These are phyloP conservation scores for Gryllus bimaculatus DNA, from an alignment of 1,140 invertebrate species.

Conservation along the genomic window DNA sequence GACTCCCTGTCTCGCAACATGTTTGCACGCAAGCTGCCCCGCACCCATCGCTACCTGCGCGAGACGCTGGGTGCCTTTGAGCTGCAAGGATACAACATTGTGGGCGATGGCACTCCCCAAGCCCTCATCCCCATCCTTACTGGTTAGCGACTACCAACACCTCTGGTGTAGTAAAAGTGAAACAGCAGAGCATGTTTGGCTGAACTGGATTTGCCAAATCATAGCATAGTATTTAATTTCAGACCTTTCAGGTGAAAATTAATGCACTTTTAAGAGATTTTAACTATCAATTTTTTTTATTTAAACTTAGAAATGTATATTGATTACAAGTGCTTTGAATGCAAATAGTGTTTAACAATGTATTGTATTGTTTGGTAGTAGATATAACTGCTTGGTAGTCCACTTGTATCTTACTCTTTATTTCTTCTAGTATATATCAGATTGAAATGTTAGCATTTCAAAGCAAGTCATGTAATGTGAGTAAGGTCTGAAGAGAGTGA, in stretches of 20 bases:
- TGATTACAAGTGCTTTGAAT: background rate
- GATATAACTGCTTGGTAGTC: background rate
- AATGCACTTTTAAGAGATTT: background rate
- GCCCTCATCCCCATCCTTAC: slow-evolving; percentile 86
- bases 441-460: background rate
- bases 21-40: slow-evolving; percentile 76
- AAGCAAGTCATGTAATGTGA: background rate
- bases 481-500: too few relatives aligned
- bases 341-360: background rate
- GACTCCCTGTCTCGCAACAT: slow-evolving; percentile 83
- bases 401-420: background rate
- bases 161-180: background rate
- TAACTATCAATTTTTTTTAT: background rate
- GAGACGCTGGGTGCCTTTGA: slow-evolving; percentile 57
- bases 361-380: background rate
- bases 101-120: slow-evolving; percentile 90
- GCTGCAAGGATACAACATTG: slow-evolving; percentile 79
- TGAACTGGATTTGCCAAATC: background rate
- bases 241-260: background rate
- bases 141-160: slow-evolving; percentile 34
- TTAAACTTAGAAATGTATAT: background rate
- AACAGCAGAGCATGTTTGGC: background rate
- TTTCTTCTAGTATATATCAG: background rate
- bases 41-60: slow-evolving; percentile 65
- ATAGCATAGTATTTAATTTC: background rate